Conservation (phyloP, 2,113 vertebrate genomes). For the Gracilinanus agilis region DNA sequence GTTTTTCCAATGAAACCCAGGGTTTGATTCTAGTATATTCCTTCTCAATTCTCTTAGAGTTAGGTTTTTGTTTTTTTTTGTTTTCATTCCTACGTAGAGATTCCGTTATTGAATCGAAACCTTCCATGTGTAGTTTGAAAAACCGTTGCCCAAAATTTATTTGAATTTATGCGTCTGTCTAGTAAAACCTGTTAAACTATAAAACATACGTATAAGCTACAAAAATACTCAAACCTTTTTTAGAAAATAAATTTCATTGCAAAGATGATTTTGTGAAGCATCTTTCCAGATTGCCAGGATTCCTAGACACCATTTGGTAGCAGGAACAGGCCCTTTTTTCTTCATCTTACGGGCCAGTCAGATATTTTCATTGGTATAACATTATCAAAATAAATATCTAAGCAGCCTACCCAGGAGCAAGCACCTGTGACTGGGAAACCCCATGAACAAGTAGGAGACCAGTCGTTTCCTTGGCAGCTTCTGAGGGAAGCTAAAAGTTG, state of each 20-base stretch:
- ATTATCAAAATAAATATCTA: not conserved
- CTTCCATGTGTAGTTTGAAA: conserved; percentile 19
- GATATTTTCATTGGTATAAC: not conserved
- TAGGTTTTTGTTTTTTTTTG: not conserved
- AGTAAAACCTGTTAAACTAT: conserved; percentile 2
- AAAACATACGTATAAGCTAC: conserved; percentile 25
- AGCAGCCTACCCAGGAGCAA: not conserved
- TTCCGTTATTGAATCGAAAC: not conserved
- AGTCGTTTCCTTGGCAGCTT: not conserved
- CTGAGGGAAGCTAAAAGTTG: not conserved
- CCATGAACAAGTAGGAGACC: not conserved
- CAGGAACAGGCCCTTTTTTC: not conserved
- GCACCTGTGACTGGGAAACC: not conserved
- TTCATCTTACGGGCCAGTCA: not conserved
- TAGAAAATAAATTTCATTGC: conserved; percentile 9
- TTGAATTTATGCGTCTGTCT: conserved; percentile 27
- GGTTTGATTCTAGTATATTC: not conserved
- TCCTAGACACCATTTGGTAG: not conserved
- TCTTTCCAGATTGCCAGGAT: not conserved
- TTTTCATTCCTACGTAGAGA: conserved; percentile 17
- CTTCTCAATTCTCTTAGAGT: not conserved
- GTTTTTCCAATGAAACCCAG: not conserved
- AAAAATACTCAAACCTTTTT: not conserved
- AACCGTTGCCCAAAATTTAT: conserved; percentile 15
- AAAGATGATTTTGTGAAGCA: conserved; percentile 15